phyloP scores from a whole-genome alignment of 2,888 invertebrate genomes.

The Drosophila cognata region DNA sequence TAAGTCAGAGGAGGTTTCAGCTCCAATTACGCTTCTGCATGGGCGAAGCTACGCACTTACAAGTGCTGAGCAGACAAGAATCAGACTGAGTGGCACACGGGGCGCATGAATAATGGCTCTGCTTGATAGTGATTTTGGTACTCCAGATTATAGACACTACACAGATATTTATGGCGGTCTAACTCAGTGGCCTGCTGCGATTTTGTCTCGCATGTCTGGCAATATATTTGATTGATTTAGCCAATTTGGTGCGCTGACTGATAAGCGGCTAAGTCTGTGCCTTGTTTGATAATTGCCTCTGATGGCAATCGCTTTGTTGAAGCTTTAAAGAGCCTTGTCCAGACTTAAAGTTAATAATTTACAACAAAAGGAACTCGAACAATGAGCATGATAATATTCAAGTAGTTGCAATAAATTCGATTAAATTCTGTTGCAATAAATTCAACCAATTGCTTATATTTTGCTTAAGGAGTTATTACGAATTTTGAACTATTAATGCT shows the following conservation, averaged over 20 bases:
- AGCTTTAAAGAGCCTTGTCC: slow-evolving; percentile 37
- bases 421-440: neutral
- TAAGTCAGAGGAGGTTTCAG: slow-evolving; percentile 8
- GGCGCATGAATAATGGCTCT: slow-evolving; percentile 43
- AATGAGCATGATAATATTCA: slow-evolving; percentile 5
- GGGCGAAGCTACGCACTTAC: slow-evolving; percentile 1
- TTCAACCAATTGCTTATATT: neutral
- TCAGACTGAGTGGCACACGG: slow-evolving; percentile 19
- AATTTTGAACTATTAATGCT: neutral
- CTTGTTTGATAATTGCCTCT: slow-evolving; percentile 55
- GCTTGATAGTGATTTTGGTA: slow-evolving; percentile 53
- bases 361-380: slow-evolving; percentile 32
- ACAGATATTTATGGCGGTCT: slow-evolving; percentile 61
- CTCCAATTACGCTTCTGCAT: neutral
- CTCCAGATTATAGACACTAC: slow-evolving; percentile 52
- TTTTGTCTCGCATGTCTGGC: slow-evolving; percentile 63
- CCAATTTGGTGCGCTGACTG: slow-evolving; percentile 47
- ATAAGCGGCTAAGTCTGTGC: slow-evolving; percentile 63
- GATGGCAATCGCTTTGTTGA: slow-evolving; percentile 46
- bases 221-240: slow-evolving; percentile 73
- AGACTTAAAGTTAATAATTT: slow-evolving; percentile 43
- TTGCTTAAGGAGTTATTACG: neutral
- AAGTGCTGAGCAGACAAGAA: slow-evolving; percentile 24
- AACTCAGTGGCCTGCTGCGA: slow-evolving; percentile 44
- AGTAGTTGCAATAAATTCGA: slow-evolving; percentile 29